phyloP scores from a whole-genome alignment of 2,797 vertebrate species.

The Premnoplex brunnescens region DNA sequence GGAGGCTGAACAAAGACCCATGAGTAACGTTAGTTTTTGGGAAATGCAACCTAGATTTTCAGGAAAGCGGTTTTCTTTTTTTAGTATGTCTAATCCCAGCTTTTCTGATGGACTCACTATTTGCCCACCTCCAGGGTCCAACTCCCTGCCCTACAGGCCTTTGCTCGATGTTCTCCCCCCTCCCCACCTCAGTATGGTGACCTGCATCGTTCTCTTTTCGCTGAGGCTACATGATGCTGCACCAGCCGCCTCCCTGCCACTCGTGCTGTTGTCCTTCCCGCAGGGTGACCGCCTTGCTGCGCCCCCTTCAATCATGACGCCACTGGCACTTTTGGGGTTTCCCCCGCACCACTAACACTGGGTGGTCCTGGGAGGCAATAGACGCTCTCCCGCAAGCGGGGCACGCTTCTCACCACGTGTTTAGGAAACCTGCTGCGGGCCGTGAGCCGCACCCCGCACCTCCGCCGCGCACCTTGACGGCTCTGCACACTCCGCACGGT shows the following conservation, averaged over 20 bases:
- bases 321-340: not conserved
- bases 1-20: too few species aligned
- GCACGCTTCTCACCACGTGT: rapidly evolving
- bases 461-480: not conserved
- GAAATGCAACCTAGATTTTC: not conserved
- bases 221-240: too few species aligned
- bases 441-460: too few species aligned
- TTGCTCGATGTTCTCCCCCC: rapidly evolving
- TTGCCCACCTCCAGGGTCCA: too few species aligned
- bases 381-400: rapidly evolving
- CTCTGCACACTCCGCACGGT: rapidly evolving
- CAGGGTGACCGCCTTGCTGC: rapidly evolving
- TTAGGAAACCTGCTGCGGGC: not conserved
- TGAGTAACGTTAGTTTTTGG: not conserved
- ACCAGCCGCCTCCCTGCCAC: not conserved
- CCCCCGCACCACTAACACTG: rapidly evolving
- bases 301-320: rapidly evolving
- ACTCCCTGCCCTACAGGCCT: not conserved
- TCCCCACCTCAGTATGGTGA: rapidly evolving
- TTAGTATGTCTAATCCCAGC: not conserved
- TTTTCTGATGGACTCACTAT: not conserved
- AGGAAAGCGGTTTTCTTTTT: not conserved
- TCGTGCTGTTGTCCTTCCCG: rapidly evolving
- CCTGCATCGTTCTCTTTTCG: rapidly evolving
- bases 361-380: rapidly evolving